Base-by-base conservation (phyloP, 2,888 invertebrate species). In the Altica lythri region DNA sequence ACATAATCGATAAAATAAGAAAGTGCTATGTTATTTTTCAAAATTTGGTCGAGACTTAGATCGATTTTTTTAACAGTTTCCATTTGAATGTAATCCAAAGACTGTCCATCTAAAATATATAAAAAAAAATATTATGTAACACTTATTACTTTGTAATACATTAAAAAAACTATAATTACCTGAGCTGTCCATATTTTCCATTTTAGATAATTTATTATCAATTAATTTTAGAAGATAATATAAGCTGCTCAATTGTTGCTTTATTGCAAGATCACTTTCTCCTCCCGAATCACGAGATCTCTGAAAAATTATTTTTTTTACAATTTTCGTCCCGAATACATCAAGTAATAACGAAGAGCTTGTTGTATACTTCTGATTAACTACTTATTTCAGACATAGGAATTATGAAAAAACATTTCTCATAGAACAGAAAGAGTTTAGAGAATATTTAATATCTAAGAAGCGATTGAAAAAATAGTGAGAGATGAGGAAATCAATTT, bases 201-300 rank as follows among this genome's bases (percentile, higher is more conserved):
- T 67, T 68, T 76, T 76, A n/a, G 69, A 64, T 44, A 77, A 63
- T 53, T 73, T 69, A 57, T 63, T 74, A 63, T 92, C 90, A 55
- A 94, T 84, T 16, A 90, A 83, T 70, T 87, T 86, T 51, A 85
- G 82, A 19, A 95, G 84, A 75, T 90, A 94, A 62, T 86, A 80
- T 51, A 95, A 78, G 65, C 93, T 93, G 50, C 89, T 90, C 35
- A 95, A 75, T 72, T 93, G 92, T 69, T 92, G 92, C 62, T 93
- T 91, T 46, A 93, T 87, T 46, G 84, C 80, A 22, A 88, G 75
- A 72, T 92, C 91, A 78, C 91, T 89, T 65, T 91, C 91, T 1
- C 91, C 91, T 0, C 90, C 92, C 16, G 89, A 87, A 77, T 95
- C 94, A 70, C 86, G 84, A 4, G 93, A 92, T 71, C 92, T 83